Evolutionary conservation across 35 echinoderm and acorn worm genomes (phyloP), one percentile per base, ranked within the genome.

Genomic region (Ophioderma brevispina): DNA sequence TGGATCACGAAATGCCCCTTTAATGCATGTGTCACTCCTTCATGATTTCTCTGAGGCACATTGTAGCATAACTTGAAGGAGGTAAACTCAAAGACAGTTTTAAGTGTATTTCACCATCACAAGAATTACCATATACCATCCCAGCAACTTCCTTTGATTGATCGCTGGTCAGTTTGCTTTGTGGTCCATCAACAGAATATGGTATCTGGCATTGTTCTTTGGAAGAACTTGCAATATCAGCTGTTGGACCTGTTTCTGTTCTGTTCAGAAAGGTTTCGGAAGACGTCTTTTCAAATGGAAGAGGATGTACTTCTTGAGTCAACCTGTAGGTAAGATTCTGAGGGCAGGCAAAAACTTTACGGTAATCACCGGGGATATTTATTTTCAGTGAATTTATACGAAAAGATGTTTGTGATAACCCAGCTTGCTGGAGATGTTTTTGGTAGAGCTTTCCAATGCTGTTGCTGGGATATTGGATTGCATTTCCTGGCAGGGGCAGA

Each of bases 361-460:
- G 86, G 84, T 97, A 97, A 87, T 92, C 95, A 33, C 95, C 95
- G 25, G 95, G 91, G n/a, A 94, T 80, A 37, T 97, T 97, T 38
- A 97, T 30, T 56, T 91, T 89, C 36, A 97, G 91, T 21, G 92
- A 64, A 0, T 55, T 81, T 23, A 94, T 21, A 14, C 95, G 87
- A 64, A 94, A 97, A 23, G 37, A 78, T 46, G 39, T 87, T n/a
- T 80, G 39, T 8, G 64, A 84, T 21, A 97, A 49, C 38, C 91
- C 91, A 42, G 64, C 64, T 64, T 80, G 33, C 30, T 84, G 55
- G 21, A 97, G 35, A 78, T 36, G 82, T 13, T 90, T 23, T 63
- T 39, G 55, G 84, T 94, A 97, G 19, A 49, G 78, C 14, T 78
- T 43, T 37, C 95, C 87, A 31, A 84, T 49, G n/a, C 31, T 63